Base-by-base conservation (phyloP, 2,888 invertebrate species). In the Eumacrocentrus americanus region DNA sequence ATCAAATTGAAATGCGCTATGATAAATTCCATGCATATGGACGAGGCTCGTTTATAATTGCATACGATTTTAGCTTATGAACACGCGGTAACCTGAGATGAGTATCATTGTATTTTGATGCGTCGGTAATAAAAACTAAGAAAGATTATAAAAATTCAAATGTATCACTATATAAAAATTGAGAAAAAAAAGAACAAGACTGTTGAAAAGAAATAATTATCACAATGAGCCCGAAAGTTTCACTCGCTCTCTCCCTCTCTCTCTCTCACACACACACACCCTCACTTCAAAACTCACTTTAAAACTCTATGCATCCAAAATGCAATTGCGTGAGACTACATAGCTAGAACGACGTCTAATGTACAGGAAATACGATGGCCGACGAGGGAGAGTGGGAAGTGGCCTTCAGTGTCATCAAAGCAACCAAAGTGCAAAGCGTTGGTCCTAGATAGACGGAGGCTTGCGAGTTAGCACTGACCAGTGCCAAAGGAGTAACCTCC, bases 401-500 rank as follows among this genome's bases (percentile, higher is more conserved):
- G 37, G 14, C 51, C 9, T 37, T 44, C 23, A 16, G 18, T 25
- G 7, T 38, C 40, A 42, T 18, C 42, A 54, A 54, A 54, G 52
- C 52, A 23, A 22, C 18, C 16, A 25, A 48, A 25, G 25, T 22
- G 20, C 12, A 48, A 34, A 23, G 18, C 37, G 51, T 23, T 53
- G 40, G 25, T 40, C 3, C n/a, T n/a, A 38, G n/a, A 23, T 23
- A 22, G 18, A 14, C 16, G n/a, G 11, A 12, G 18, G 14, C n/a
- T 34, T 34, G n/a, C n/a, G n/a, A 18, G 16, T 42, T 52, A 48
- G 14, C 20, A 40, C 47, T 64, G 37, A 62, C 37, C 61, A 44
- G 34, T 42, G 14, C 40, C 54, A 58, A 58, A 61, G 12, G 48
- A 51, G 40, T 63, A 57, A 9, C 34, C 38, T n/a, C 29, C 44